These are phyloP conservation scores for Tholera decimalis DNA, from an alignment of 2,888 invertebrate genomes.

Conservation along the genomic window DNA sequence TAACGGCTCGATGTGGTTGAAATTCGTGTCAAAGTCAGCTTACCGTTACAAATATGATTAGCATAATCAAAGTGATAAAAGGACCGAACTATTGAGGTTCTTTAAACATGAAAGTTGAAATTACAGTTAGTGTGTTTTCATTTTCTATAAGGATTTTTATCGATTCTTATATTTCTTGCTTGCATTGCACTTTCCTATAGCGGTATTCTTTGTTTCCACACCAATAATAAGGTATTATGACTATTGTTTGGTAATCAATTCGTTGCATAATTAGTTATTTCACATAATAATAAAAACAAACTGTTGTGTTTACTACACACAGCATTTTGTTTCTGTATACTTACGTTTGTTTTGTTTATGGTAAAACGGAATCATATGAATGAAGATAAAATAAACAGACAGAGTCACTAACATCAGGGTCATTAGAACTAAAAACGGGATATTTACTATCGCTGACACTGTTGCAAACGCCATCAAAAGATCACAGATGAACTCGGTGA, in stretches of 20 bases:
- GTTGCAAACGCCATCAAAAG: too few relatives aligned
- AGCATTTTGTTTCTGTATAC: neutral
- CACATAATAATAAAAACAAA: conserved; percentile 6
- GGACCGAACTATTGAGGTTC: conserved; percentile 36
- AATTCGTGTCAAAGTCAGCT: conserved; percentile 51
- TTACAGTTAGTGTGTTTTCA: neutral
- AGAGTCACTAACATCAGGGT: too few relatives aligned
- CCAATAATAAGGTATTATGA: neutral
- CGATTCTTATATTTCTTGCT: neutral
- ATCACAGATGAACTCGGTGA: too few relatives aligned
- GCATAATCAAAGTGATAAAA: conserved; percentile 34
- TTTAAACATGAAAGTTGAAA: conserved; percentile 12
- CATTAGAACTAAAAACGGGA: too few relatives aligned
- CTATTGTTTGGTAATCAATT: neutral
- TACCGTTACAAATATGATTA: conserved; percentile 35
- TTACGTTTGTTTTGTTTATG: neutral
- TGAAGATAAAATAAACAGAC: too few relatives aligned
- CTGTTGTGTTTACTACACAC: too few relatives aligned
- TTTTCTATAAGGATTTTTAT: neutral
- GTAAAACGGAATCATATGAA: too few relatives aligned
- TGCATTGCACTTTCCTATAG: neutral
- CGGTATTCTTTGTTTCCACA: neutral
- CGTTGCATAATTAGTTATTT: neutral
- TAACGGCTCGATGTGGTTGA: conserved; percentile 32
- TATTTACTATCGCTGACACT: too few relatives aligned